Evolutionary conservation across 2,113 vertebrate genomes (phyloP), one percentile per base, ranked within the genome.

Genomic region (Numenius arquata): DNA sequence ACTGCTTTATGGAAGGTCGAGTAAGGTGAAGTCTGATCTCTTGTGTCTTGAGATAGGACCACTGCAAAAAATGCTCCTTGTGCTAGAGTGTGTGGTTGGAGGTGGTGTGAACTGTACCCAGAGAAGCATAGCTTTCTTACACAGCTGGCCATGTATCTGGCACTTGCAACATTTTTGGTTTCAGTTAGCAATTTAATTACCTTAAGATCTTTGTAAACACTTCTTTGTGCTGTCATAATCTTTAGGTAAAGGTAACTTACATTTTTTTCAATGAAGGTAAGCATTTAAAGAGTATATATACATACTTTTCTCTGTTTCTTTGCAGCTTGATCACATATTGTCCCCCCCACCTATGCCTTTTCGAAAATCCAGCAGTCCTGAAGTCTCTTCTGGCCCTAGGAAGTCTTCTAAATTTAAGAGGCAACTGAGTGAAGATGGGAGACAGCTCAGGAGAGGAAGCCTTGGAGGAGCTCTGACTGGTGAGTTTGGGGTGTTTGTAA

Each of bases 401-500:
- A 98, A 98, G 32, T 97, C 98, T 3, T 94, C 98, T 48, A 99
- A 99, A 91, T 98, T 99, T 63, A 99, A 98, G 88, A 98, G 97
- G 9, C 98, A 99, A 66, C 98, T 99, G 77, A 99, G 98, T 67
- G 99, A 99, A 50, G 99, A 99, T 82, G 99, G 98, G 19, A 98
- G 95, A 85, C 96, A 98, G 59, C 85, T 99, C 47, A 98, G 99
- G n/a, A 98, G 99, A 68, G 98, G 99, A 88, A 99, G 99, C 82
- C 98, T 99, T 2, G 99, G 99, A 38, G 99, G 99, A 26, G 99
- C 99, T 22, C 97, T 99, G 61, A 99, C 98, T 23, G 99, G 99
- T 99, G 96, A 98, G 98, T 95, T 45, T 79, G 66, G 61, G 30
- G 6, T 23, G 15, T 12, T 6, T 63, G 48, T 52, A 22, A 25